These are phyloP conservation scores for Exephanes ischioxanthus DNA, from an alignment of 2,888 invertebrate species.

Conservation along the genomic window DNA sequence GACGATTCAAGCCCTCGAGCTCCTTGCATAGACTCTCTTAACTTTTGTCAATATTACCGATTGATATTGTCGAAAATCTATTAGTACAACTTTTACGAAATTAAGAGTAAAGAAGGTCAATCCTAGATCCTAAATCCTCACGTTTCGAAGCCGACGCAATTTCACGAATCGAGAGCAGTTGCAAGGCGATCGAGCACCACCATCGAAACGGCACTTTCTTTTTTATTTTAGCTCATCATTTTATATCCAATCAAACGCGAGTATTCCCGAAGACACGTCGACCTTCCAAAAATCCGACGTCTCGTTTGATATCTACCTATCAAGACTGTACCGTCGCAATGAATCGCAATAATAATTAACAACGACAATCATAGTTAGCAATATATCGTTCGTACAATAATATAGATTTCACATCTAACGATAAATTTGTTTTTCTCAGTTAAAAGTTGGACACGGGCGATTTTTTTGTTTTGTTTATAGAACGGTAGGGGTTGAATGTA, in stretches of 20 bases:
- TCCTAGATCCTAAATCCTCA: not conserved
- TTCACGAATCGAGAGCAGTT: slow-evolving; percentile 43
- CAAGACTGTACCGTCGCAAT: slow-evolving; percentile 77
- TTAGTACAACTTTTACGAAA: slow-evolving; percentile 18
- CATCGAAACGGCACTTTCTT: slow-evolving; percentile 48
- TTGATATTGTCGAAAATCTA: slow-evolving; percentile 13
- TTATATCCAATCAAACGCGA: slow-evolving; percentile 52
- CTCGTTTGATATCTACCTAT: slow-evolving; percentile 68
- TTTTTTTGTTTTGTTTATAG: slow-evolving; percentile 66
- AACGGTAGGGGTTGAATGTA: slow-evolving; percentile 55
- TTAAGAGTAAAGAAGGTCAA: slow-evolving; percentile 4
- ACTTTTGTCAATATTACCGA: slow-evolving; percentile 5
- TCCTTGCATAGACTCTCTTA: slow-evolving; percentile 1
- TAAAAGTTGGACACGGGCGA: slow-evolving; percentile 66
- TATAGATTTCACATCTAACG: slow-evolving; percentile 84
- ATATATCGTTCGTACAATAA: slow-evolving; percentile 82
- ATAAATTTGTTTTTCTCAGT: slow-evolving; percentile 79
- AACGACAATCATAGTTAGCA: slow-evolving; percentile 82
- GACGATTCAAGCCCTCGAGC: slow-evolving; percentile 51
- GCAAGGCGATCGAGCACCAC: slow-evolving; percentile 46
- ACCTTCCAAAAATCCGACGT: slow-evolving; percentile 68
- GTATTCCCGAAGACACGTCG: slow-evolving; percentile 67
- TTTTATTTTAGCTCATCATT: slow-evolving; percentile 19
- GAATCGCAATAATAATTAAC: slow-evolving; percentile 81
- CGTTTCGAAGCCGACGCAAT: slow-evolving; percentile 4